These are phyloP conservation scores for Athetis lepigone DNA, from an alignment of 2,888 invertebrate genomes.

Conservation along the genomic window DNA sequence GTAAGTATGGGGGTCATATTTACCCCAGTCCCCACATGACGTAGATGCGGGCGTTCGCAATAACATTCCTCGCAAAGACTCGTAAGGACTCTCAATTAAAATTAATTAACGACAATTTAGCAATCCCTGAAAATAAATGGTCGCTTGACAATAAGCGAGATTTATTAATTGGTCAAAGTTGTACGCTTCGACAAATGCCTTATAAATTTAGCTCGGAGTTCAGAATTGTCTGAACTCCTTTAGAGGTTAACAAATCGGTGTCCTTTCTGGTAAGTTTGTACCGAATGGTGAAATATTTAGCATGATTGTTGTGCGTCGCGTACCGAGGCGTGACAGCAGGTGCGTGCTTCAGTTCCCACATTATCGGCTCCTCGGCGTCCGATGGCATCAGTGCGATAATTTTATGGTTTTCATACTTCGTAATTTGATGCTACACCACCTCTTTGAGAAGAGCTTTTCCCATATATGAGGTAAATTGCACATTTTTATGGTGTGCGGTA, in stretches of 20 bases:
- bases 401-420: constrained; percentile 59
- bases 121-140: constrained; percentile 86
- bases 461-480: constrained; percentile 22
- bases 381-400: constrained; percentile 55
- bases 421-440: constrained; percentile 48
- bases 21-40: constrained; percentile 68
- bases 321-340: constrained; percentile 67
- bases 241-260: constrained; percentile 29
- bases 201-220: constrained; percentile 23
- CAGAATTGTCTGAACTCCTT: constrained; percentile 26
- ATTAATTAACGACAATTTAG: constrained; percentile 90
- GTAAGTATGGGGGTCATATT: constrained; percentile 81
- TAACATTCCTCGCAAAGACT: constrained; percentile 83
- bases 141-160: constrained; percentile 86
- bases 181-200: constrained; percentile 39
- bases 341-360: constrained; percentile 66
- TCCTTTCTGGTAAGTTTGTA: constrained; percentile 1
- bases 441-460: constrained; percentile 13
- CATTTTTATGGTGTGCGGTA: constrained; percentile 21
- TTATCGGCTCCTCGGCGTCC: constrained; percentile 52
- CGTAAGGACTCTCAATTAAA: constrained; percentile 87
- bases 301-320: constrained; percentile 19
- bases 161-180: constrained; percentile 77
- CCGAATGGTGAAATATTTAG: neutral
- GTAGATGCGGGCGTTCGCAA: constrained; percentile 87